Conservation (phyloP, 2,888 invertebrate species). For the Polyommatus icarus region DNA sequence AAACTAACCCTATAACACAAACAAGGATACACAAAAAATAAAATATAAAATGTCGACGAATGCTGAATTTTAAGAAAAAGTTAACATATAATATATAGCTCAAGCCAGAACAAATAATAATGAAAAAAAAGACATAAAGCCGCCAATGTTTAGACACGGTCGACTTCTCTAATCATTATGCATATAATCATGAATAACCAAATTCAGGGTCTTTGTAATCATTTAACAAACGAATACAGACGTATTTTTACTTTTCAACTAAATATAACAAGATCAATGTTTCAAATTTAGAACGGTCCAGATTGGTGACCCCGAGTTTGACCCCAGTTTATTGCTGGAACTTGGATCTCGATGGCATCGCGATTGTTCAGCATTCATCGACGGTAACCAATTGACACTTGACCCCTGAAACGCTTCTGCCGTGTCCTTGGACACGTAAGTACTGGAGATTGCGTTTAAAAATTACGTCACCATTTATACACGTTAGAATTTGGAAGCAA, state of each 20-base stretch:
- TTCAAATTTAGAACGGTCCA: constrained; percentile 51
- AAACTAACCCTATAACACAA: constrained; percentile 58
- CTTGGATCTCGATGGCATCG: constrained; percentile 55
- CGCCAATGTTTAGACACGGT: constrained; percentile 4
- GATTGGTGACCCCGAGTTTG: constrained; percentile 71
- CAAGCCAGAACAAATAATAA: background rate
- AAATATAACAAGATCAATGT: constrained; percentile 51
- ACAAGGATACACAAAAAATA: background rate
- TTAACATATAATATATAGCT: background rate
- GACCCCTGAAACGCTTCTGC: constrained; percentile 66
- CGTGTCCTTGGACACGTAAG: constrained; percentile 68
- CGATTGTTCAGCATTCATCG: constrained; percentile 71
- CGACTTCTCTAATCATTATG: constrained; percentile 20
- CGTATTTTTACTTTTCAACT: background rate
- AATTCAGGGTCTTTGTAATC: constrained; percentile 4
- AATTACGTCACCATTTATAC: constrained; percentile 51
- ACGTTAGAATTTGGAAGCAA: constrained; percentile 43
- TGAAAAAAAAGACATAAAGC: background rate
- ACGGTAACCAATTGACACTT: constrained; percentile 72
- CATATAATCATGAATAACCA: constrained; percentile 1
- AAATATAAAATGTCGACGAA: constrained; percentile 50
- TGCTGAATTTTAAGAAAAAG: constrained; percentile 48
- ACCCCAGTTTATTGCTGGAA: constrained; percentile 66
- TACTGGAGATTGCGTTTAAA: constrained; percentile 53
- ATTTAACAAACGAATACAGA: background rate